Percentiles rank a stretch among this genome's conserved stretches.
These are phyloP conservation scores for Clarias gariepinus DNA, from an alignment of 2,113 vertebrate species.

Conservation along the genomic window DNA sequence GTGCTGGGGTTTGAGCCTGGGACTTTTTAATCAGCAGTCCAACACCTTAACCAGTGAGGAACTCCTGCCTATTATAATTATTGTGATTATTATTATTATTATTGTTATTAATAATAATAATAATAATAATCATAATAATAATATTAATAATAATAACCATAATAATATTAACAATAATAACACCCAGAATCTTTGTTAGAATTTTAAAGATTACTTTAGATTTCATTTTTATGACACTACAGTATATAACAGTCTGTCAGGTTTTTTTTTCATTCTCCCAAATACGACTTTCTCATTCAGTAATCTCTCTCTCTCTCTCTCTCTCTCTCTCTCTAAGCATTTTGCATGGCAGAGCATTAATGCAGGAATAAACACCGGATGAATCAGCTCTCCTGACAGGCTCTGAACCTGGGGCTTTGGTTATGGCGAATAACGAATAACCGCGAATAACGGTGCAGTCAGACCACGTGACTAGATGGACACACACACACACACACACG, in stretches of 20 bases:
- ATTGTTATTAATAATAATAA: no score
- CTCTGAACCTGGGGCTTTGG: neutral
- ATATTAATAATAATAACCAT: no score
- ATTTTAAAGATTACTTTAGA: neutral
- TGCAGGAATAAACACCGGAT: neutral
- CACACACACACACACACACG: no score
- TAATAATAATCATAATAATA: no score
- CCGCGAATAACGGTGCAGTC: neutral
- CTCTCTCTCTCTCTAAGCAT: neutral
- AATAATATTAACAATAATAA: no score
- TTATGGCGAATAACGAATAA: no score
- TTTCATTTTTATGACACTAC: neutral
- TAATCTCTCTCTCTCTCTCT: neutral
- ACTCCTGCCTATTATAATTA: no score
- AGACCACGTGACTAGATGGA: slow-evolving; percentile 1
- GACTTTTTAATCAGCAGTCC: no score
- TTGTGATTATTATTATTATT: no score
- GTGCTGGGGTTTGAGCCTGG: no score
- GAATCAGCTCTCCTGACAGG: neutral
- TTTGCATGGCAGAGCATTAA: neutral
- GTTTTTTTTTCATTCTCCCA: neutral
- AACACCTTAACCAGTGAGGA: no score
- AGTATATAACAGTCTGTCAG: neutral
- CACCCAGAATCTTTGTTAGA: neutral
- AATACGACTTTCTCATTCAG: neutral